Conservation (phyloP, 2,797 vertebrate genomes). For the Salmo trutta region DNA sequence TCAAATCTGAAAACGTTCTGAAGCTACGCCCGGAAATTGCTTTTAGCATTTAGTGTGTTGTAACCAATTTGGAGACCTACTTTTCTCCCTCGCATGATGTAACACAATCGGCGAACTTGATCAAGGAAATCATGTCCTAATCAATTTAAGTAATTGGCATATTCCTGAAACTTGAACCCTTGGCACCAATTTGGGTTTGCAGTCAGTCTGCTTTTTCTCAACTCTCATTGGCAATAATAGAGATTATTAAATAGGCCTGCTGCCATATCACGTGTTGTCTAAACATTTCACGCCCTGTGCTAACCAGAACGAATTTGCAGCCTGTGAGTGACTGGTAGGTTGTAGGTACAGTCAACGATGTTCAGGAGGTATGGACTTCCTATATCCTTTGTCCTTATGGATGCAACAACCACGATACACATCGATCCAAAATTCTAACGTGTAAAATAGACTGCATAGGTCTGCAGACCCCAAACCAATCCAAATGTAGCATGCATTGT, state of each 20-base stretch:
- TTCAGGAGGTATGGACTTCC: too few species aligned
- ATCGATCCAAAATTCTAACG: too few species aligned
- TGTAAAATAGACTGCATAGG: too few species aligned
- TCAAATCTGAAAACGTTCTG: too few species aligned
- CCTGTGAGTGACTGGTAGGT: conserved; percentile 49
- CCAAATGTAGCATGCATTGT: too few species aligned
- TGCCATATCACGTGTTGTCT: conserved; percentile 73
- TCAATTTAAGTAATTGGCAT: conserved; percentile 99
- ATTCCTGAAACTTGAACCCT: conserved; percentile 97
- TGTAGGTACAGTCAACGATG: too few species aligned
- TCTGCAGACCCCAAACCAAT: too few species aligned
- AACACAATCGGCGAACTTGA: conserved; percentile 89
- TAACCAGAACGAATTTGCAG: conserved; percentile 47
- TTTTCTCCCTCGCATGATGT: conserved; percentile 76
- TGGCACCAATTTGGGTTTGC: conserved; percentile 83
- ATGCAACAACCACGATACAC: too few species aligned
- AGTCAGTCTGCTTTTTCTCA: conserved; percentile 91
- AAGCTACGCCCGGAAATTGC: conserved; percentile 62
- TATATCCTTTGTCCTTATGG: too few species aligned
- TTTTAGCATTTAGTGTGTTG: conserved; percentile 71
- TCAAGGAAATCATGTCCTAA: conserved; percentile 92
- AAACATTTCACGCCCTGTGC: conserved; percentile 53
- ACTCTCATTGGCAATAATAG: conserved; percentile 89
- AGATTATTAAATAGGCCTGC: conserved; percentile 83
- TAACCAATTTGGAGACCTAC: too few species aligned